Conservation (phyloP, 1,140 invertebrate genomes). For the Agrypnia vestita region DNA sequence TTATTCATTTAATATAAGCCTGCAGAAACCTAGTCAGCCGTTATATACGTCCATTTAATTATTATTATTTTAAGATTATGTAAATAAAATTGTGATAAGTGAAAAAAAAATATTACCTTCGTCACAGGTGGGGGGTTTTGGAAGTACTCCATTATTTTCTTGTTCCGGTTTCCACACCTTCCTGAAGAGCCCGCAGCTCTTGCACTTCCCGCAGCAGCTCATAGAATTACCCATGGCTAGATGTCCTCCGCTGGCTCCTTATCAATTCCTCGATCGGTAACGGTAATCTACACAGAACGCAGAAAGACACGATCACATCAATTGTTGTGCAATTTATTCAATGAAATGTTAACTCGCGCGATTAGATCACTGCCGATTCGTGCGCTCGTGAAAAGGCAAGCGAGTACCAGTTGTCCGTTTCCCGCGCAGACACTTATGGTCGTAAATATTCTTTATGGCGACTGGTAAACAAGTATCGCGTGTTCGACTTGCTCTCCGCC, state of each 20-base stretch:
- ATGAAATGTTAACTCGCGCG: not conserved
- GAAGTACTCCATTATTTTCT: constrained; percentile 28
- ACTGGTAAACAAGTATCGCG: constrained; percentile 6
- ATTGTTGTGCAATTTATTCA: not conserved
- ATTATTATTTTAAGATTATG: no score
- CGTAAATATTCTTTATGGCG: constrained; percentile 20
- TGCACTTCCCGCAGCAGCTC: constrained; percentile 46
- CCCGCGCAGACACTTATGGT: not conserved
- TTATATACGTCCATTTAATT: no score
- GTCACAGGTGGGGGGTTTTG: constrained; percentile 48
- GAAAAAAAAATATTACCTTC: constrained; percentile 14
- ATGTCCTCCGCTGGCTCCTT: not conserved
- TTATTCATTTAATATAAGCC: no score
- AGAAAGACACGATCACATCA: not conserved
- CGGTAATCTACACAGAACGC: not conserved
- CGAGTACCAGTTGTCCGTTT: not conserved
- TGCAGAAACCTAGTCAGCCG: no score
- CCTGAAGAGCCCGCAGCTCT: constrained; percentile 46
- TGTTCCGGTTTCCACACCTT: constrained; percentile 53
- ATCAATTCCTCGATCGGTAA: not conserved
- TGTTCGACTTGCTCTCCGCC: not conserved
- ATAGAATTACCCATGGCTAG: constrained; percentile 47
- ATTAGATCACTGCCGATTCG: constrained; percentile 37
- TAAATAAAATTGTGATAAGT: no score
- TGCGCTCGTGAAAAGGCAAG: not conserved